Evolutionary conservation across 1,140 invertebrate species (phyloP).

Genomic region (Zaprionus kolodkinae): DNA sequence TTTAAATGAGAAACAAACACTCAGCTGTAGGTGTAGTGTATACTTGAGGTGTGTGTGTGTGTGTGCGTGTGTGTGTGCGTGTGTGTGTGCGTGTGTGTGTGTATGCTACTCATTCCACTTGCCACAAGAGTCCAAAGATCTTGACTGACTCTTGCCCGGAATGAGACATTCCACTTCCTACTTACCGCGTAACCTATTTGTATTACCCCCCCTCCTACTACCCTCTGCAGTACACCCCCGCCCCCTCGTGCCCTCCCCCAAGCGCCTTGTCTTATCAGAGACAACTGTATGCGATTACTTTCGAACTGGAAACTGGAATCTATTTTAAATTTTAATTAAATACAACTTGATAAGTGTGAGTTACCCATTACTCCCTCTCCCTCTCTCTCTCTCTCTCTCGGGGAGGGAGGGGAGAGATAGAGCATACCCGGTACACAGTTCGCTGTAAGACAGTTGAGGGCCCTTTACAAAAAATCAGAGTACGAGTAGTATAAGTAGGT

Average conservation of each 20-base stretch:
- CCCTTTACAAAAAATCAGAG: conserved; percentile 31
- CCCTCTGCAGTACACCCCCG: background rate
- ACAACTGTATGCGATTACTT: background rate
- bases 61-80: background rate
- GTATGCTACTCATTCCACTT: conserved; percentile 1
- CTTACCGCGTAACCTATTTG: conserved; percentile 5
- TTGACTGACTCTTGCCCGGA: background rate
- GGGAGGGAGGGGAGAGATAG: background rate
- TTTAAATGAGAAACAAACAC: conserved; percentile 1
- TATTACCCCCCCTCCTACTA: background rate
- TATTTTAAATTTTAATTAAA: conserved; percentile 15
- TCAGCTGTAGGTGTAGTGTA: background rate
- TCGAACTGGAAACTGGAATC: conserved; percentile 8
- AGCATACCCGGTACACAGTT: background rate
- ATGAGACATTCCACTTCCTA: background rate
- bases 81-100: background rate
- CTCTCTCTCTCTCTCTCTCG: too few relatives aligned
- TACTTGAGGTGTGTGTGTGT: background rate
- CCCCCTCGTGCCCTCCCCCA: background rate
- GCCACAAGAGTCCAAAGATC: conserved; percentile 6
- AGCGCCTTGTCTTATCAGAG: background rate
- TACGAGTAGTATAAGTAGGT: conserved; percentile 5
- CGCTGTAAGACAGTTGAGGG: conserved; percentile 2
- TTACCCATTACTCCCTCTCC: background rate
- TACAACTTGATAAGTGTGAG: conserved; percentile 3